Evolutionary conservation across 1,140 invertebrate species (phyloP), one percentile per base, ranked within the genome.

Genomic region (Pissodes strobi): DNA sequence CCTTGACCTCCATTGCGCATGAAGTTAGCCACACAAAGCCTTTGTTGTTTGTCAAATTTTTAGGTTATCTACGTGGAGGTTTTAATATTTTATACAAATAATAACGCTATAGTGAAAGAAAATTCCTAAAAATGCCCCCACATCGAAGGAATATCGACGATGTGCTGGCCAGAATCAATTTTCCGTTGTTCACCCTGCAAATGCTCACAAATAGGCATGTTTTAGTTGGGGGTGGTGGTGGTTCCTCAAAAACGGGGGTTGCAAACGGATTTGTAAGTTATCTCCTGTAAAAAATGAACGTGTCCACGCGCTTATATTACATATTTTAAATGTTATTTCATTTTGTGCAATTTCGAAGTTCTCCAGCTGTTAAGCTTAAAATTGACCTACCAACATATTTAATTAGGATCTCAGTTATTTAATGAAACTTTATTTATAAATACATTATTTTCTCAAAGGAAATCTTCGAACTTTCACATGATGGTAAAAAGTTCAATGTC

Each of bases 181-280:
- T 96, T 82, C 95, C 95, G 0, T 82, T 95, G 15, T 99, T 97
- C 78, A 89, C 89, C 1, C 82, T 98, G 18, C 89, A 94, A 78
- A 90, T 92, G 81, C 80, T 99, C 25, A 94, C 92, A 21, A 93
- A 90, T 80, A 86, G 94, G 62, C 94, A 98, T 82, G 88, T 98
- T 72, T 80, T 98, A 43, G 93, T 98, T 23, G 95, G 91, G 66
- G 96, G 96, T 39, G 96, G 96, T 46, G 96, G 96, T 55, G 96
- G 96, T 46, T 89, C 91, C 13, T 89, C 94, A 15, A 97, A 95
- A 81, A 98, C 95, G 39, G 96, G 96, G 18, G 90, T 99, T 60
- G 88, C 90, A 13, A 98, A 99, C 86, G 92, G 93, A 79, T 95
- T 98, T 83, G 94, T 92, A 81, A 87, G 89, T 85, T 62, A n/a